These are phyloP conservation scores for Tenthredo livida DNA, from an alignment of 2,888 invertebrate genomes.

Conservation along the genomic window DNA sequence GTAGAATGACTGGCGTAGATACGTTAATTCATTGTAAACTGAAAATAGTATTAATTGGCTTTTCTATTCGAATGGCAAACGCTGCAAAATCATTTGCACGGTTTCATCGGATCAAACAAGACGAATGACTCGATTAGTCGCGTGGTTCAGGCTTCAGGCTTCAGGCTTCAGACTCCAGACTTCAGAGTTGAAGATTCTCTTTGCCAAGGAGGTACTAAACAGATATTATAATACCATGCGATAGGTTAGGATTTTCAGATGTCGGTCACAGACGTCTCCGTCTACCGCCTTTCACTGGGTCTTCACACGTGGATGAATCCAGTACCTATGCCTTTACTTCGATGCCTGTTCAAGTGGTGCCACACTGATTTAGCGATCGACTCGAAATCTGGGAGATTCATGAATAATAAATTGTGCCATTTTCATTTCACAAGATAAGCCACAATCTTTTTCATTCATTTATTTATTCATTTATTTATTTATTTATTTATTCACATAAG, in stretches of 20 bases:
- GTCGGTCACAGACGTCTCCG: conserved; percentile 44
- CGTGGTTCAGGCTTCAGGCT: not conserved
- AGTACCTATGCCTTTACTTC: conserved; percentile 7
- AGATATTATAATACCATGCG: conserved; percentile 18
- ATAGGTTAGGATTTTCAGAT: conserved; percentile 47
- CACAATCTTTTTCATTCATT: not conserved
- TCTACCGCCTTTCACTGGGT: conserved; percentile 52
- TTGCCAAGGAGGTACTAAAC: not conserved
- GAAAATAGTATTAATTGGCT: not conserved
- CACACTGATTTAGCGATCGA: not conserved
- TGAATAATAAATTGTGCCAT: not conserved
- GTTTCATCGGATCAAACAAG: conserved; percentile 13
- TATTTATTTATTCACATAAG: too few species aligned
- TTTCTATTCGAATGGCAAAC: not conserved
- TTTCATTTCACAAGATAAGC: not conserved
- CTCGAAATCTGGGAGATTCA: not conserved
- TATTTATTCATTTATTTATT: not conserved
- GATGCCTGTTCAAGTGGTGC: not conserved
- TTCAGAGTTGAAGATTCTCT: conserved; percentile 7
- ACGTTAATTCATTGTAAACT: not conserved
- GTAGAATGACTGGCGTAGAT: not conserved
- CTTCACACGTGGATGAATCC: conserved; percentile 52
- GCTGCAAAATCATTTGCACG: conserved; percentile 22
- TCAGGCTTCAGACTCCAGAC: not conserved
- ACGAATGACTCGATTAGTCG: not conserved